Percentiles rank a stretch among this genome's conserved stretches.
phyloP scores from a whole-genome alignment of 2,888 invertebrate species.

The Clistopyga incitator region DNA sequence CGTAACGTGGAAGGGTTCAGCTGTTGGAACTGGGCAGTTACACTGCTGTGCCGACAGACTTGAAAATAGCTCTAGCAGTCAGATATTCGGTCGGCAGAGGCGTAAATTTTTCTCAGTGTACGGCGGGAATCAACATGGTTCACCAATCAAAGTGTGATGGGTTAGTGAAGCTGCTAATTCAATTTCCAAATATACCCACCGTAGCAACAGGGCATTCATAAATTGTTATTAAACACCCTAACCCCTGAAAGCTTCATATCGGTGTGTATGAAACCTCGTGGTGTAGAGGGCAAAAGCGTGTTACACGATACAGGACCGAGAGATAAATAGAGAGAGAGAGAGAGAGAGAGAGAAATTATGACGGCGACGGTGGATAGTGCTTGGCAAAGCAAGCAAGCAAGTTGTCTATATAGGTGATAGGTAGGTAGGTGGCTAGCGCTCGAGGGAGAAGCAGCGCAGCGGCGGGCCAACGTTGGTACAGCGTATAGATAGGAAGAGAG shows the following conservation, averaged over 20 bases:
- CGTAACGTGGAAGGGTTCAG: too few species aligned
- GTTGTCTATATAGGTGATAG: slow-evolving; percentile 24
- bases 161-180: not conserved
- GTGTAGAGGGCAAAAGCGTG: slow-evolving; percentile 64
- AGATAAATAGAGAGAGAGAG: slow-evolving; percentile 38
- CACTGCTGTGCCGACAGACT: too few species aligned
- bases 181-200: slow-evolving; percentile 4
- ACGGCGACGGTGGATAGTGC: slow-evolving; percentile 33
- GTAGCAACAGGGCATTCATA: not conserved
- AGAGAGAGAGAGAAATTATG: slow-evolving; percentile 49
- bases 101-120: too few species aligned
- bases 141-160: not conserved
- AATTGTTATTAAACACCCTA: slow-evolving; percentile 21
- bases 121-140: not conserved
- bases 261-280: slow-evolving; percentile 41
- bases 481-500: slow-evolving; percentile 49
- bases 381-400: slow-evolving; percentile 49
- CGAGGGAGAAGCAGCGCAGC: slow-evolving; percentile 61
- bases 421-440: slow-evolving; percentile 41
- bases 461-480: slow-evolving; percentile 52
- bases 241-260: slow-evolving; percentile 21
- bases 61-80: too few species aligned
- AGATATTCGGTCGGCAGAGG: too few species aligned
- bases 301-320: slow-evolving; percentile 55
- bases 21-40: too few species aligned